Evolutionary conservation across 1,140 invertebrate genomes (phyloP).

Genomic region (Temnothorax longispinosus): DNA sequence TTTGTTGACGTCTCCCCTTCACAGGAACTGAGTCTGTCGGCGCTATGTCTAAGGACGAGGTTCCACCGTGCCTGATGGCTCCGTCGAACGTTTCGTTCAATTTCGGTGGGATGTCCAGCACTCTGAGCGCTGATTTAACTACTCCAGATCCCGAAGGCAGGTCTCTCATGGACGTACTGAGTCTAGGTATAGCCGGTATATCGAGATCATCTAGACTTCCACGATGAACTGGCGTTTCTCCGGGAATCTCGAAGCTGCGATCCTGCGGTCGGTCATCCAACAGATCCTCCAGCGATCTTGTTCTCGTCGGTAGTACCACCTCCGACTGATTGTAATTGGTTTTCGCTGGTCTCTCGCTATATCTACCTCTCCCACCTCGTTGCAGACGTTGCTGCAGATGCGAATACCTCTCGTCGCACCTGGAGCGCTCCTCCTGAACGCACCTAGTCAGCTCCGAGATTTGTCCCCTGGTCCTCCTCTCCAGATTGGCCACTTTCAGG

Average conservation of each 20-base stretch:
- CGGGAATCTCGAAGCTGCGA: conserved; percentile 77
- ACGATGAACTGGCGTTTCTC: conserved; percentile 75
- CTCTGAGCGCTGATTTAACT: conserved; percentile 69
- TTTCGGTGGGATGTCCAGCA: conserved; percentile 73
- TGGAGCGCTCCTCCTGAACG: conserved; percentile 88
- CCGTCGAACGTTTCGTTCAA: conserved; percentile 81
- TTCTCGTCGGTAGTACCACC: conserved; percentile 66
- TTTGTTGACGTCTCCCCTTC: conserved; percentile 72
- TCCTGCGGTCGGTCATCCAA: conserved; percentile 83
- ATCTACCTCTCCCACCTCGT: conserved; percentile 87
- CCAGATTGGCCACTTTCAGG: conserved; percentile 93
- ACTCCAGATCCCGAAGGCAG: conserved; percentile 72
- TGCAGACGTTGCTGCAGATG: conserved; percentile 90
- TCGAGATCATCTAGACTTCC: conserved; percentile 87
- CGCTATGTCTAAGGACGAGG: conserved; percentile 72
- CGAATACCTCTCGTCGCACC: conserved; percentile 88
- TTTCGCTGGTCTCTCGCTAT: conserved; percentile 86
- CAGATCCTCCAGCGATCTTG: conserved; percentile 81
- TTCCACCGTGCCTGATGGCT: conserved; percentile 74
- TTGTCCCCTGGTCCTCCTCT: conserved; percentile 91
- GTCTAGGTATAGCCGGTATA: conserved; percentile 84
- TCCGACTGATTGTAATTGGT: conserved; percentile 40
- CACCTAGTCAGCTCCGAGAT: conserved; percentile 90
- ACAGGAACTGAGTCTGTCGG: conserved; percentile 63
- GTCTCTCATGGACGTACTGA: conserved; percentile 79